phyloP scores from a whole-genome alignment of 2,797 vertebrate genomes.

The Pipistrellus kuhlii region DNA sequence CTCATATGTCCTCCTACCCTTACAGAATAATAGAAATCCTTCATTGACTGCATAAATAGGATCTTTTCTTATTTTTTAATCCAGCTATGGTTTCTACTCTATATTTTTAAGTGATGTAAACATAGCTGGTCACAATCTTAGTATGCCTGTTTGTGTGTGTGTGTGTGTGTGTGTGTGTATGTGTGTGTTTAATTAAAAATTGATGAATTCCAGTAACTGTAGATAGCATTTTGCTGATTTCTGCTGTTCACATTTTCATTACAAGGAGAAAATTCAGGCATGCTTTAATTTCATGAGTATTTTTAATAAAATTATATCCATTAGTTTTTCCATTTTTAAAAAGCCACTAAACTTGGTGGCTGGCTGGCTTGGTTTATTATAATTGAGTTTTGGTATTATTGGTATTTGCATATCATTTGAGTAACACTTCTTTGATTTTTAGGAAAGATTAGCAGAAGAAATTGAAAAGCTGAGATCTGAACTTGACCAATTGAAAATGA shows the following conservation, averaged over 20 bases:
- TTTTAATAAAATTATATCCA: neutral
- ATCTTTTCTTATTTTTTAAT: neutral
- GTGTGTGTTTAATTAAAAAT: neutral
- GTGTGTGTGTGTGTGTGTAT: too few species aligned
- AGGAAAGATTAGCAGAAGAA: conserved; percentile 97
- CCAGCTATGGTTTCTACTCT: neutral
- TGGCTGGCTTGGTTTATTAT: neutral
- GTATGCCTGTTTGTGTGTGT: neutral
- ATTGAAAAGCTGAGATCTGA: conserved; percentile 97
- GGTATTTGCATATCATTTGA: neutral
- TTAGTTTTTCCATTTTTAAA: conserved; percentile 6
- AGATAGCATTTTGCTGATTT: neutral
- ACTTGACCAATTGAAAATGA: conserved; percentile 95
- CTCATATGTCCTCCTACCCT: neutral
- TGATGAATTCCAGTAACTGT: neutral
- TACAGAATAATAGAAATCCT: neutral
- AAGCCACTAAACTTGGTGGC: neutral
- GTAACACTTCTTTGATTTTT: conserved; percentile 70
- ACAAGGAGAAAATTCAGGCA: neutral
- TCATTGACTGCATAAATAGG: neutral
- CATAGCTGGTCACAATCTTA: neutral
- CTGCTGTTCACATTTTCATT: conserved; percentile 12
- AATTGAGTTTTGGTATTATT: neutral
- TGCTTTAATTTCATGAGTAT: neutral
- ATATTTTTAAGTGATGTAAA: neutral